These are phyloP conservation scores for Tipula lateralis DNA, from an alignment of 2,888 invertebrate species.

Conservation along the genomic window DNA sequence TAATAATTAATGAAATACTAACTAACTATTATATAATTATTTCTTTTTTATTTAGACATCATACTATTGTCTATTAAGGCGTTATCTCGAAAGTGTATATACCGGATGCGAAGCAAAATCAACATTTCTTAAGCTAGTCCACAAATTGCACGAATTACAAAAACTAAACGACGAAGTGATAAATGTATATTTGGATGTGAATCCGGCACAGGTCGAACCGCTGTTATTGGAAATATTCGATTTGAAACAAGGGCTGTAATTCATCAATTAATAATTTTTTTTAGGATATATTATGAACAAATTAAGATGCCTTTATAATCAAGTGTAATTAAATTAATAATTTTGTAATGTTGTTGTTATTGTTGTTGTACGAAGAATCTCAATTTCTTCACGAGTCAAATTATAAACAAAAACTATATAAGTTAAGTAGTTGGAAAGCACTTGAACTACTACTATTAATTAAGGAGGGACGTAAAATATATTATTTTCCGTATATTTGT, in stretches of 20 bases:
- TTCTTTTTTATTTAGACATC: conserved; percentile 61
- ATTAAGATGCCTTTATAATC: not conserved
- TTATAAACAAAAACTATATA: not conserved
- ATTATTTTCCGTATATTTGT: conserved; percentile 14
- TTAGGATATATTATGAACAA: not conserved
- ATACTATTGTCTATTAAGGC: conserved; percentile 80
- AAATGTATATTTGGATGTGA: conserved; percentile 85
- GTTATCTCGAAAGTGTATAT: conserved; percentile 78
- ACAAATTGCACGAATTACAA: conserved; percentile 85
- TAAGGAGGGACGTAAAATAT: not conserved
- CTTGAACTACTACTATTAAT: not conserved
- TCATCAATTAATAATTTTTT: not conserved
- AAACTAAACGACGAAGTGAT: conserved; percentile 87
- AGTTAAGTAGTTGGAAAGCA: not conserved
- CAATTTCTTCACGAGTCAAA: conserved; percentile 11
- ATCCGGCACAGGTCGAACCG: conserved; percentile 87
- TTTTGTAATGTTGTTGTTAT: not conserved
- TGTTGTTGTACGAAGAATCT: not conserved
- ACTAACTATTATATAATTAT: not conserved
- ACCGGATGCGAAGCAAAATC: conserved; percentile 83
- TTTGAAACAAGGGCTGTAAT: conserved; percentile 59
- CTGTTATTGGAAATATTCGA: conserved; percentile 93
- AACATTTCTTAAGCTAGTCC: conserved; percentile 79
- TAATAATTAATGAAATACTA: conserved; percentile 42
- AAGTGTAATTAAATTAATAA: not conserved